Conservation (phyloP, 2,888 invertebrate species). For the Arctia plantaginis region DNA sequence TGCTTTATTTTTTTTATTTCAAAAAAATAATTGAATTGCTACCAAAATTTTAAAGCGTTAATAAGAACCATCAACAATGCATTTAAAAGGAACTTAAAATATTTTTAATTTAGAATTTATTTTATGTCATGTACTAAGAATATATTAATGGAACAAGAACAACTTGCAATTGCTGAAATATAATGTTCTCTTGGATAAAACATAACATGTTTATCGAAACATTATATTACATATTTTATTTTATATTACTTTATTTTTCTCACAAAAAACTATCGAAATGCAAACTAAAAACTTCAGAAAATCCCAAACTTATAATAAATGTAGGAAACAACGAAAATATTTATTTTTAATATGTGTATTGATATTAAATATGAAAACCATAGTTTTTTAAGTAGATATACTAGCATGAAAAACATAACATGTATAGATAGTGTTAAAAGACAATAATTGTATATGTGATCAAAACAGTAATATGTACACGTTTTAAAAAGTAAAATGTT, state of each 20-base stretch:
- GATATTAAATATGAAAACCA: constrained; percentile 26
- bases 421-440: not conserved
- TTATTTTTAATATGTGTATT: constrained; percentile 49
- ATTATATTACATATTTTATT: too few relatives aligned
- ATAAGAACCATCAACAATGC: too few relatives aligned
- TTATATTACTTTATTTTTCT: not conserved
- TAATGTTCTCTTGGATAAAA: too few relatives aligned
- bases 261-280: not conserved
- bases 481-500: constrained; percentile 4
- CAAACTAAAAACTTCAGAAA: not conserved
- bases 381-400: constrained; percentile 4
- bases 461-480: constrained; percentile 6
- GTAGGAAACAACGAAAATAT: constrained; percentile 43
- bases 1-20: too few relatives aligned
- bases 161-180: not conserved
- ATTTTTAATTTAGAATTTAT: too few relatives aligned
- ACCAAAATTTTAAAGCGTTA: too few relatives aligned
- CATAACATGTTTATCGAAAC: too few relatives aligned
- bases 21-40: too few relatives aligned
- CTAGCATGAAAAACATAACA: constrained; percentile 4
- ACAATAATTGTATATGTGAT: constrained; percentile 3
- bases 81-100: too few relatives aligned
- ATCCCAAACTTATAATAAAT: constrained; percentile 5
- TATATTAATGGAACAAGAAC: not conserved
- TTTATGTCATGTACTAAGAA: too few relatives aligned